These are phyloP conservation scores for Nomada ruficornis DNA, from an alignment of 2,888 invertebrate genomes.

Conservation along the genomic window DNA sequence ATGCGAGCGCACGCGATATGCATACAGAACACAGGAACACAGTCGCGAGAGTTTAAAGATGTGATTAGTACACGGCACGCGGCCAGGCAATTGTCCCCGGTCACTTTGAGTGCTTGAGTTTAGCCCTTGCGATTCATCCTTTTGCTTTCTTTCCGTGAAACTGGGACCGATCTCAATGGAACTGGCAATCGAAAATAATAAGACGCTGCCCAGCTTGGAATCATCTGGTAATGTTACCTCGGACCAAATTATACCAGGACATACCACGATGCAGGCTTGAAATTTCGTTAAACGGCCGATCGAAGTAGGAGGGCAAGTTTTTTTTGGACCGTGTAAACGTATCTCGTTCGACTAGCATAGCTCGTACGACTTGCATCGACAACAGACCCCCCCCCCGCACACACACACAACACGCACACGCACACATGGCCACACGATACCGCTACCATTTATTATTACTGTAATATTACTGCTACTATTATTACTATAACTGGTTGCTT, in stretches of 20 bases:
- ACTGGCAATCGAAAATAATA: not conserved
- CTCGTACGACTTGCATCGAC: constrained; percentile 34
- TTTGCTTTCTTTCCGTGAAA: not conserved
- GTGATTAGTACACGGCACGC: constrained; percentile 27
- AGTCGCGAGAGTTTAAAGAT: constrained; percentile 37
- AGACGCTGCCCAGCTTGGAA: not conserved
- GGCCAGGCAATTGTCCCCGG: not conserved
- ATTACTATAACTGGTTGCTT: constrained; percentile 76
- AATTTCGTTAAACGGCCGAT: not conserved
- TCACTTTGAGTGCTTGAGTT: not conserved
- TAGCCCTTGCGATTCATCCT: not conserved
- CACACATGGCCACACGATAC: constrained; percentile 61
- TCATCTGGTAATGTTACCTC: no score
- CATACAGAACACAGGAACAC: constrained; percentile 40
- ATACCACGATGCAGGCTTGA: not conserved
- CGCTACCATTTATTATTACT: constrained; percentile 71
- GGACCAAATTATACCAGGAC: not conserved
- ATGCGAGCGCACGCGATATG: constrained; percentile 34
- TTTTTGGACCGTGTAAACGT: constrained; percentile 40
- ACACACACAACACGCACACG: constrained; percentile 10
- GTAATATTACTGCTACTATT: constrained; percentile 74
- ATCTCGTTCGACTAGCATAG: constrained; percentile 37
- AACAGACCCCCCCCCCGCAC: not conserved
- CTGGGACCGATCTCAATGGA: not conserved
- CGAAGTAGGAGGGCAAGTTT: not conserved